Conservation (phyloP, 2,113 vertebrate genomes). For the Turdus rufiventris region DNA sequence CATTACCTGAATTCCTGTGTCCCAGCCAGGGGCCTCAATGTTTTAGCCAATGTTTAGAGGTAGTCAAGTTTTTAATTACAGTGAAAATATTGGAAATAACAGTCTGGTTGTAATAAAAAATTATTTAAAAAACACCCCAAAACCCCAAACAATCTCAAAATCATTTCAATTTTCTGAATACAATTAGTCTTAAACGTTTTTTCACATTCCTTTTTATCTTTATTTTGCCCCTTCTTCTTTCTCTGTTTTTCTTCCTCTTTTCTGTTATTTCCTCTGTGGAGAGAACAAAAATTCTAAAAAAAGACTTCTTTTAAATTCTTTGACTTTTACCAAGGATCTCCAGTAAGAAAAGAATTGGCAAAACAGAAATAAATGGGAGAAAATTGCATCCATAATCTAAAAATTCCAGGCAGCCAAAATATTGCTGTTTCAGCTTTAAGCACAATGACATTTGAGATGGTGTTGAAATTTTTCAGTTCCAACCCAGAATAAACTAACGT, state of each 20-base stretch:
- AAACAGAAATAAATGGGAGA: background rate
- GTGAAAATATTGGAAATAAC: background rate
- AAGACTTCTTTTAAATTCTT: background rate
- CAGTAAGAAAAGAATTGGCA: background rate
- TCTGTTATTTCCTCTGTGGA: background rate
- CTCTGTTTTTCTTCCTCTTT: accelerated
- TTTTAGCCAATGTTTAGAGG: background rate
- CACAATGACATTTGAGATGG: background rate
- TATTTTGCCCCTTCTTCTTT: background rate
- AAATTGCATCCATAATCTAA: background rate
- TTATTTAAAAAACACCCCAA: background rate
- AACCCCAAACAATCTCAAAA: background rate
- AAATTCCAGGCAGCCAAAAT: background rate
- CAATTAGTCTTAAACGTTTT: no score
- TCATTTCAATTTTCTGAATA: background rate
- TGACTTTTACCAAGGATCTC: background rate
- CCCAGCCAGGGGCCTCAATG: background rate
- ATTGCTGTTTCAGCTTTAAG: background rate
- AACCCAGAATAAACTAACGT: background rate
- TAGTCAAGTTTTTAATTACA: background rate
- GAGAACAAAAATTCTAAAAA: background rate
- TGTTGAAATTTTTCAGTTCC: background rate
- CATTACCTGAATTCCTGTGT: background rate
- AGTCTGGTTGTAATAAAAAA: background rate
- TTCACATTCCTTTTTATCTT: background rate